Conservation (phyloP, 2,888 invertebrate species). For the Crematogaster levior region DNA sequence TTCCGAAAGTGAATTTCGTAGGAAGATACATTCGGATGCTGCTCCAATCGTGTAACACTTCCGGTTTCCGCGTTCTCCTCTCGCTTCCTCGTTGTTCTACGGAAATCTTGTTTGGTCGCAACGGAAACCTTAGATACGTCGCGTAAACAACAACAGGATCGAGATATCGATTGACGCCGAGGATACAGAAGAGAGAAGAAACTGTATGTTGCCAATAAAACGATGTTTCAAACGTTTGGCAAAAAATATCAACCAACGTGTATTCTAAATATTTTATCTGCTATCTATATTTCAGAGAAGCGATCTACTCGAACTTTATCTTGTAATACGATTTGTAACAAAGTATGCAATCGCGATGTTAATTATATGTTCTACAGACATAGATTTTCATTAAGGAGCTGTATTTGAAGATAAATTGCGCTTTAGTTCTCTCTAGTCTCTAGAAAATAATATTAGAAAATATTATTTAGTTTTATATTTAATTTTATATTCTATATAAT, state of each 20-base stretch:
- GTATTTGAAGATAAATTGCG: neutral
- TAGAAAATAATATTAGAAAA: too few species aligned
- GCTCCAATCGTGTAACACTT: slow-evolving; percentile 37
- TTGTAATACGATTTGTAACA: neutral
- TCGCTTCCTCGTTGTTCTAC: slow-evolving; percentile 24
- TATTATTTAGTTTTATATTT: too few species aligned
- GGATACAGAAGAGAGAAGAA: neutral
- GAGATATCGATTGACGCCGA: slow-evolving; percentile 28
- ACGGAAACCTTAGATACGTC: slow-evolving; percentile 28
- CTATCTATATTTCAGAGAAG: neutral
- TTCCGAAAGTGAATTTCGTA: slow-evolving; percentile 30
- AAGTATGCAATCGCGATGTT: neutral
- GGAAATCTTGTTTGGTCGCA: slow-evolving; percentile 42
- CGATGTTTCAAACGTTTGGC: neutral
- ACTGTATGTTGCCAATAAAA: slow-evolving; percentile 4
- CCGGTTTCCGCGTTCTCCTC: neutral
- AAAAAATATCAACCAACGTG: slow-evolving; percentile 1
- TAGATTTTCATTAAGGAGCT: neutral
- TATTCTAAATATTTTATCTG: slow-evolving; percentile 5
- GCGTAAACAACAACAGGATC: slow-evolving; percentile 52
- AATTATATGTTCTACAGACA: neutral
- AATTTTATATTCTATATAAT: neutral
- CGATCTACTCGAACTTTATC: neutral
- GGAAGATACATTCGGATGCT: neutral
- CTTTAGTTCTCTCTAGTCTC: too few species aligned